A percentile compares a stretch with the other conserved stretches of the same genome.
Conservation (phyloP, 2,888 invertebrate species). For the Ophonus ardosiacus region DNA sequence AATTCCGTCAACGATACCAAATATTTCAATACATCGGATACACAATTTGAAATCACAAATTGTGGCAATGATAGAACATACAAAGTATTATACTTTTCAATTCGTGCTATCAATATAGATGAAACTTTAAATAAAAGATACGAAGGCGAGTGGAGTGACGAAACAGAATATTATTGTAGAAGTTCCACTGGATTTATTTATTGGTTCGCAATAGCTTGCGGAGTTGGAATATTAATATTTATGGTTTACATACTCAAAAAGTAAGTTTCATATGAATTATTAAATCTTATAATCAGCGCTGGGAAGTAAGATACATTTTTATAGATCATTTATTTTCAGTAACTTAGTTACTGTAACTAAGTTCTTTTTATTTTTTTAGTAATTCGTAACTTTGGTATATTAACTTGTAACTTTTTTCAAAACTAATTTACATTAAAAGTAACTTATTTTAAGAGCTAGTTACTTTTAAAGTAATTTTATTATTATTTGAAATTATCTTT, state of each 20-base stretch:
- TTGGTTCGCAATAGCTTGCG: constrained; percentile 38
- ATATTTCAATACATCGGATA: constrained; percentile 67
- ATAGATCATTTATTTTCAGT: no score
- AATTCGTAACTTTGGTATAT: no score
- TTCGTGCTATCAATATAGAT: constrained; percentile 72
- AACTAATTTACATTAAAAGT: no score
- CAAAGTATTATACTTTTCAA: constrained; percentile 69
- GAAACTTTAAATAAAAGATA: constrained; percentile 66
- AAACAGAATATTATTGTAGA: constrained; percentile 69
- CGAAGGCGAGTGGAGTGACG: constrained; percentile 73
- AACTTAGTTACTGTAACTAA: no score
- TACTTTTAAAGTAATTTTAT: no score
- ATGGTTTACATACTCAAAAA: constrained; percentile 66
- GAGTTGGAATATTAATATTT: constrained; percentile 52
- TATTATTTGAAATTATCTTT: no score
- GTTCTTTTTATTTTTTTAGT: no score
- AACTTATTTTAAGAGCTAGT: no score
- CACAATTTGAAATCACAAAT: constrained; percentile 50
- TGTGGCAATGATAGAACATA: constrained; percentile 69
- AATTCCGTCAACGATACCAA: constrained; percentile 67
- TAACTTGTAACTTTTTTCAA: no score
- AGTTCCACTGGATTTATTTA: constrained; percentile 55
- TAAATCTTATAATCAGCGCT: no score
- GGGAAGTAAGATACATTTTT: no score
- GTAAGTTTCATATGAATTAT: constrained; percentile 66